Evolutionary conservation across 1,140 invertebrate species (phyloP).

Genomic region (Bombus ignitus): DNA sequence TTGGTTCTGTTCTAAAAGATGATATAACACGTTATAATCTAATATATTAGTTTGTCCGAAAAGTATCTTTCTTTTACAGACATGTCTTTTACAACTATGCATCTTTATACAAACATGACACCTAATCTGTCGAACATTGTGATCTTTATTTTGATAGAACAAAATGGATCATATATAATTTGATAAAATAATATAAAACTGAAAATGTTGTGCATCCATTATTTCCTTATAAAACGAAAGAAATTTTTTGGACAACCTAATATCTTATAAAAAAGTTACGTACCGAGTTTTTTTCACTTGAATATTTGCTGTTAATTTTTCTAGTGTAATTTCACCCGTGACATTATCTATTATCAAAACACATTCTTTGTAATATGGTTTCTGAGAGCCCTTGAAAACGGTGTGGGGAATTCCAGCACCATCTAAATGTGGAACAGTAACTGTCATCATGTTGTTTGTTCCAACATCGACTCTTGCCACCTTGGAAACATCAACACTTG

Average conservation of each 20-base stretch:
- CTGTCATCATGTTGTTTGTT: constrained; percentile 93
- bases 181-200: too few species aligned
- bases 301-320: constrained; percentile 94
- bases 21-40: not conserved
- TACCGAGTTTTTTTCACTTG: constrained; percentile 97
- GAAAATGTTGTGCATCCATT: too few species aligned
- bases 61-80: too few species aligned
- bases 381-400: constrained; percentile 96
- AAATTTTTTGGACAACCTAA: too few species aligned
- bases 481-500: constrained; percentile 95
- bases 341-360: constrained; percentile 95
- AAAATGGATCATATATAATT: too few species aligned
- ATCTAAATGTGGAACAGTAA: constrained; percentile 96
- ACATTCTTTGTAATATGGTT: constrained; percentile 96
- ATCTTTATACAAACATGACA: too few species aligned
- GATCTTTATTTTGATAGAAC: too few species aligned
- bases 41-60: too few species aligned
- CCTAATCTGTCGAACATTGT: too few species aligned
- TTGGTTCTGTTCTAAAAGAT: constrained; percentile 70
- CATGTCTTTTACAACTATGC: too few species aligned
- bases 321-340: constrained; percentile 96
- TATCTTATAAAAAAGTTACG: not conserved
- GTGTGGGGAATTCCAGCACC: constrained; percentile 94
- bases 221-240: too few species aligned
- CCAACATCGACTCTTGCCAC: constrained; percentile 94